Conservation (phyloP, 2,888 invertebrate genomes). For the Cantharis rufa region DNA sequence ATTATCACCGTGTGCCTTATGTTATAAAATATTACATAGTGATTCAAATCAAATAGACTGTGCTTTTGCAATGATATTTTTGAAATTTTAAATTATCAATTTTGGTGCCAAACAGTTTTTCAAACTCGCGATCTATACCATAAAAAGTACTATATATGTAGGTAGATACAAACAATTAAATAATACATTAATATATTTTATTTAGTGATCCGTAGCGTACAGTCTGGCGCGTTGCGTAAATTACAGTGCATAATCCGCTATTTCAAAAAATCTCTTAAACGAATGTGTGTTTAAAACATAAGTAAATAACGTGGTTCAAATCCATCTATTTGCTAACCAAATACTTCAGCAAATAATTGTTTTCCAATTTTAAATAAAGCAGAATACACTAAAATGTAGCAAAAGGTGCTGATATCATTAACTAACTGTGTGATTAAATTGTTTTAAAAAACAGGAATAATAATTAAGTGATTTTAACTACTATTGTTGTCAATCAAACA, state of each 20-base stretch:
- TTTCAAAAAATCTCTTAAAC: not conserved
- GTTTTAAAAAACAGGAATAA: conserved; percentile 14
- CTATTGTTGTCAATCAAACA: conserved; percentile 36
- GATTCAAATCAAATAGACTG: not conserved
- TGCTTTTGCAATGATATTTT: not conserved
- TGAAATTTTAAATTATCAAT: not conserved
- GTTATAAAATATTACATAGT: conserved; percentile 12
- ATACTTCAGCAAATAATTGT: conserved; percentile 19
- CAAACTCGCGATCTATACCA: not conserved
- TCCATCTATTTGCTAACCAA: conserved; percentile 14
- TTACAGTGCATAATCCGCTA: not conserved
- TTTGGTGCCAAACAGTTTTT: not conserved
- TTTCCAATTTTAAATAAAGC: conserved; percentile 18
- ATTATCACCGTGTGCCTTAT: conserved; percentile 11
- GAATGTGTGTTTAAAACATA: conserved; percentile 5
- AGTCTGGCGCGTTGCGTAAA: not conserved
- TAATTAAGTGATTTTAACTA: conserved; percentile 28
- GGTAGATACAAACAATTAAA: not conserved
- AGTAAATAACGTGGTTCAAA: conserved; percentile 14
- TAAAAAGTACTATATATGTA: not conserved
- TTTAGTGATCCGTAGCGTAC: not conserved
- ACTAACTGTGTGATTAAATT: conserved; percentile 27
- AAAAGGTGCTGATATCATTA: conserved; percentile 17
- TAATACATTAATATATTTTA: not conserved
- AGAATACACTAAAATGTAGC: conserved; percentile 22